Evolutionary conservation across 1,140 invertebrate species (phyloP).

Genomic region (Teleopsis dalmanni): DNA sequence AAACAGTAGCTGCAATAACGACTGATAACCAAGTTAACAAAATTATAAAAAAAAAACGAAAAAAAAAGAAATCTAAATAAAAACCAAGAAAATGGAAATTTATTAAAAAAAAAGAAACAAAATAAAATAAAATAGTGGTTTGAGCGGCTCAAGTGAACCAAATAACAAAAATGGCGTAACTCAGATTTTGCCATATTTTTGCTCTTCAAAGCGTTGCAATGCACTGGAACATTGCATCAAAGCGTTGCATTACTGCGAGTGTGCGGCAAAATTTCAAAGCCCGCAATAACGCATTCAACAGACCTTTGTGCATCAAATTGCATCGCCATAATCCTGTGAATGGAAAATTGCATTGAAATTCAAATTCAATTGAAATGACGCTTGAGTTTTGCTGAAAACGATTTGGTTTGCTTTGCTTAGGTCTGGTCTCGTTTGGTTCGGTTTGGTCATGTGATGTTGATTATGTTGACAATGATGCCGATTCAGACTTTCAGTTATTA

Average conservation of each 20-base stretch:
- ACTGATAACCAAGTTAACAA: constrained; percentile 2
- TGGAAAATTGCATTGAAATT: constrained; percentile 11
- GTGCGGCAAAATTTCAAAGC: constrained; percentile 6
- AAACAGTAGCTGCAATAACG: constrained; percentile 6
- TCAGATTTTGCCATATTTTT: constrained; percentile 5
- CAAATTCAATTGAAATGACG: constrained; percentile 13
- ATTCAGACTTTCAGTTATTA: too few species aligned
- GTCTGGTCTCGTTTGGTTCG: too few species aligned
- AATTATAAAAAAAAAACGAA: background rate
- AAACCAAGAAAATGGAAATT: background rate
- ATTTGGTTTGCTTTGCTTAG: too few species aligned
- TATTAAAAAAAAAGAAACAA: background rate
- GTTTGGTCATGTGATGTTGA: too few species aligned
- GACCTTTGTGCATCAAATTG: background rate
- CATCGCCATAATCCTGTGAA: constrained; percentile 7
- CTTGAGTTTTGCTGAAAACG: too few species aligned
- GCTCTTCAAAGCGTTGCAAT: constrained; percentile 2
- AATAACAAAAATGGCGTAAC: constrained; percentile 3
- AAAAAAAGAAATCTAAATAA: background rate
- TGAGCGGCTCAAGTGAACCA: background rate
- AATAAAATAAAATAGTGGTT: background rate
- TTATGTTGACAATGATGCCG: too few species aligned
- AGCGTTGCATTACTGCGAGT: background rate
- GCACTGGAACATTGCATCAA: background rate
- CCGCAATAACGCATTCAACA: background rate